A percentile compares a stretch with the other conserved stretches of the same genome.
Conservation (phyloP, 2,797 vertebrate species). For the Sebastes cheni region DNA sequence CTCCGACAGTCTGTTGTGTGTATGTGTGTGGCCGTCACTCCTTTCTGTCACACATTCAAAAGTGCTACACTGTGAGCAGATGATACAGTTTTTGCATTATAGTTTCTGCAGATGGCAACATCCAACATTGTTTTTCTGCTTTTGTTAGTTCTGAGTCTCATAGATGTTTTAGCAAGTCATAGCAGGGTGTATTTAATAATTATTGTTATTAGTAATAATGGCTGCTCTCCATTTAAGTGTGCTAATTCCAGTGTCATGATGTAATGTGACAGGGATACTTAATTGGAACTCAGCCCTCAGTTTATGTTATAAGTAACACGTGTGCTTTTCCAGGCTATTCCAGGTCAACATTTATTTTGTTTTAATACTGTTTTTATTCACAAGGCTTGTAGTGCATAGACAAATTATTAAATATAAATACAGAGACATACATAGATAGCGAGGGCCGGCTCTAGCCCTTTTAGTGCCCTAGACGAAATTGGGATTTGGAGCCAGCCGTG, state of each 20-base stretch:
- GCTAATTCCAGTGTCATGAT: not conserved
- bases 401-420: not conserved
- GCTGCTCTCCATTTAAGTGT: not conserved
- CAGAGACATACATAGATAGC: not conserved
- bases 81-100: not conserved
- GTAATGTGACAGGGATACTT: not conserved
- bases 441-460: too few relatives aligned
- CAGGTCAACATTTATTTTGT: not conserved
- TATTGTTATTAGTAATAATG: not conserved
- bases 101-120: not conserved
- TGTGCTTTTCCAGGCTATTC: not conserved
- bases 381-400: not conserved
- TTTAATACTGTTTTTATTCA: not conserved
- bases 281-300: not conserved
- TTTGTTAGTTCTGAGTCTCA: not conserved
- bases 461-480: too few relatives aligned
- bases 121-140: not conserved
- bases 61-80: not conserved
- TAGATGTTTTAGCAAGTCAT: not conserved
- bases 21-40: not conserved
- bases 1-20: not conserved
- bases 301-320: not conserved
- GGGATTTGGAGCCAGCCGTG: too few relatives aligned
- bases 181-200: not conserved
- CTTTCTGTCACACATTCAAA: not conserved